A percentile compares a stretch with the other conserved stretches of the same genome.
These are phyloP conservation scores for Sisyra terminalis DNA, from an alignment of 2,888 invertebrate genomes.

Conservation along the genomic window DNA sequence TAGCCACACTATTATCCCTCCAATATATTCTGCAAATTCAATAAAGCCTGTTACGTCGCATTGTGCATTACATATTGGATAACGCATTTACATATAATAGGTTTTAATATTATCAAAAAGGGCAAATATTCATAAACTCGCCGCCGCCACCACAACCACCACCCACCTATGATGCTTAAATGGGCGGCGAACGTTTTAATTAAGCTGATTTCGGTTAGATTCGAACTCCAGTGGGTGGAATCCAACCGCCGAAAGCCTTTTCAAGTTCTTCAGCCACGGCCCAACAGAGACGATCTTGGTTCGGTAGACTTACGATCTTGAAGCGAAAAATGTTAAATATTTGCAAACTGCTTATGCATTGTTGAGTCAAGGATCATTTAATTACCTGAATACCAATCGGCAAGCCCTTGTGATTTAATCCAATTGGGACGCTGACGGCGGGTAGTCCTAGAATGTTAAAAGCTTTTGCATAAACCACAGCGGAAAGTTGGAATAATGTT, in stretches of 20 bases:
- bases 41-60: too few species aligned
- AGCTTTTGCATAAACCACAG: not conserved
- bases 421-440: not conserved
- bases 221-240: conserved; percentile 1
- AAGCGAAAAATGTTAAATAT: not conserved
- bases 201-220: too few species aligned
- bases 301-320: not conserved
- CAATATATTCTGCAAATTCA: too few species aligned
- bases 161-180: too few species aligned
- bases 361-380: not conserved
- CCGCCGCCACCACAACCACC: too few species aligned
- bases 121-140: too few species aligned
- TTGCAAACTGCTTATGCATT: too few species aligned
- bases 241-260: conserved; percentile 8
- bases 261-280: conserved; percentile 8
- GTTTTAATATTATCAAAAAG: too few species aligned
- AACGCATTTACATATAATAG: too few species aligned
- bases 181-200: too few species aligned
- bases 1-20: too few species aligned
- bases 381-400: not conserved
- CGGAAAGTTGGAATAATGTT: not conserved
- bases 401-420: not conserved
- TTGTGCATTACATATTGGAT: too few species aligned
- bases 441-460: not conserved
- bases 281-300: conserved; percentile 6